These are phyloP conservation scores for Dendrolimus houi DNA, from an alignment of 2,888 invertebrate species.

Conservation along the genomic window DNA sequence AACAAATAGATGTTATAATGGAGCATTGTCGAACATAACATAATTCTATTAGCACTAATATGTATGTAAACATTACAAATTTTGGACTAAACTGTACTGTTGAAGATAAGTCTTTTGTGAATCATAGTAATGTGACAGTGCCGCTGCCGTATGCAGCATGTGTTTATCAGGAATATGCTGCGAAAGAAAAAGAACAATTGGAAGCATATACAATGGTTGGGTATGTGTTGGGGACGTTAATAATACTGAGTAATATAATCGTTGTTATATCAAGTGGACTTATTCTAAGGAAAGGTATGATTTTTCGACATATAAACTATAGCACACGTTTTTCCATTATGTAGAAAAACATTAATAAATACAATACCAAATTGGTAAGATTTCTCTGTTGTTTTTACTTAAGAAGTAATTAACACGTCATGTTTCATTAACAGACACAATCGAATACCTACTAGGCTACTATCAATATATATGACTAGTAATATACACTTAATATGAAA, in stretches of 20 bases:
- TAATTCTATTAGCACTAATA: slow-evolving; percentile 19
- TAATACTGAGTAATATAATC: slow-evolving; percentile 75
- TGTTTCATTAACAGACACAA: too few relatives aligned
- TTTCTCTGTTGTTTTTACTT: too few relatives aligned
- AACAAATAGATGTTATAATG: background rate
- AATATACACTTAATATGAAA: too few relatives aligned
- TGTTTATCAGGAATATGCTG: background rate
- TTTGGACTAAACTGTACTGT: slow-evolving; percentile 24
- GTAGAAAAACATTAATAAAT: too few relatives aligned
- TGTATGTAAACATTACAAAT: slow-evolving; percentile 8
- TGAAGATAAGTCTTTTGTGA: slow-evolving; percentile 30
- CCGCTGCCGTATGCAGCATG: background rate
- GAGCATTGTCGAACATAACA: background rate
- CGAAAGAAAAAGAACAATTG: slow-evolving; percentile 48
- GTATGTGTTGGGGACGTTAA: slow-evolving; percentile 71
- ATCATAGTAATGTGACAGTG: slow-evolving; percentile 37
- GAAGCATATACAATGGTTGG: slow-evolving; percentile 71
- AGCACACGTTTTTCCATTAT: too few relatives aligned
- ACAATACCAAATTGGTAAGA: too few relatives aligned
- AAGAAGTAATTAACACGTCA: too few relatives aligned
- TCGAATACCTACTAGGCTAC: too few relatives aligned
- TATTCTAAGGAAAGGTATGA: slow-evolving; percentile 77
- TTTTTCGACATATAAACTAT: background rate
- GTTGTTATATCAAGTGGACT: slow-evolving; percentile 82
- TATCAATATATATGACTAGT: too few relatives aligned